Percentiles rank a stretch among this genome's conserved stretches.
Conservation (phyloP, 2,113 vertebrate species). For the Lontra canadensis region DNA sequence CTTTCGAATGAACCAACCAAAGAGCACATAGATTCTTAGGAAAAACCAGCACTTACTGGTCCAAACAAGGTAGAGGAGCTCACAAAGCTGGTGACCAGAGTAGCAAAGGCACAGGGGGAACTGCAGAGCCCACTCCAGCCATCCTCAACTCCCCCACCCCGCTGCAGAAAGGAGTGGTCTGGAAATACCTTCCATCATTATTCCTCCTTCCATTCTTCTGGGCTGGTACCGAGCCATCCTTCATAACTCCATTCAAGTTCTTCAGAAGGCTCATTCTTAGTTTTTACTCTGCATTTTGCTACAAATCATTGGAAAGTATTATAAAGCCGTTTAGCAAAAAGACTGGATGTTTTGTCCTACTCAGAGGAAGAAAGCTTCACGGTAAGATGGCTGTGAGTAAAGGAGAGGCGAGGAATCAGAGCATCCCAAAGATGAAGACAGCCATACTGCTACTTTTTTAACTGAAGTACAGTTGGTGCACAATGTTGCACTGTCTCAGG, state of each 20-base stretch:
- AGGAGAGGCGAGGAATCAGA: fast-evolving
- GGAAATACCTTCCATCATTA: not conserved
- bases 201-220: not conserved
- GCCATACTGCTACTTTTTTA: not conserved
- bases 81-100: not conserved
- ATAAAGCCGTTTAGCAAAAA: conserved; percentile 43
- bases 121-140: not conserved
- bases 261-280: conserved; percentile 59
- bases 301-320: conserved; percentile 51
- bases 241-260: conserved; percentile 14
- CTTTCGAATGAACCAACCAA: not conserved
- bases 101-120: not conserved
- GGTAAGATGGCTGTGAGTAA: not conserved
- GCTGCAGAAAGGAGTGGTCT: not conserved
- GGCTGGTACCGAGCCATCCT: not conserved
- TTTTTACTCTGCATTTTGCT: not conserved
- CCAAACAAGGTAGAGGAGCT: not conserved
- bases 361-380: not conserved
- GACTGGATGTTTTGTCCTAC: not conserved
- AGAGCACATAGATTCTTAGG: not conserved
- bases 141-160: not conserved
- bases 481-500: not conserved
- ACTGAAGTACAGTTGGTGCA: not conserved
- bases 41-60: not conserved
- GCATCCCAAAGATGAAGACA: not conserved